Evolutionary conservation across 2,888 invertebrate genomes (phyloP), one percentile per base, ranked within the genome.

Genomic region (Geophilus truncorum): DNA sequence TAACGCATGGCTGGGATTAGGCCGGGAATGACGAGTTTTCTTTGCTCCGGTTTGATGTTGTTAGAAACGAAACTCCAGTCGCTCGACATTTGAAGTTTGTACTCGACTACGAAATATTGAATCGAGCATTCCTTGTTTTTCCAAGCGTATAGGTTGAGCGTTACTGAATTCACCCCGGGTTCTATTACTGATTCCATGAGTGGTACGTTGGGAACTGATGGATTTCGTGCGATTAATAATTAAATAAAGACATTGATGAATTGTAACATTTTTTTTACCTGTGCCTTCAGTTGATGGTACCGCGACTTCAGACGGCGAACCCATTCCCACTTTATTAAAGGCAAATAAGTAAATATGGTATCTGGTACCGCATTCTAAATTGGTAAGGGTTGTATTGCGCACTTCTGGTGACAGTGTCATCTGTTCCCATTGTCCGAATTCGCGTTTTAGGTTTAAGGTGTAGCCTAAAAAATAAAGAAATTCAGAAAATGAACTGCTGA

Each of bases 121-220:
- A 88, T 86, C 4, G 86, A 85, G 82, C 88, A 88, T 15, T 86
- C 86, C 34, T 86, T 85, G 9, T 84, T 85, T 82, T 84, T 83
- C 87, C 87, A 87, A 5, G 85, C 84, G 34, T 82, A 84, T 28
- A 87, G 84, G 82, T 85, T 85, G 77, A 87, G 84, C 2, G 94
- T 94, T 79, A 97, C 94, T 84, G 85, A 86, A 4, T 86, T 78
- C 23, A 80, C 32, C n/a, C 80, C 40, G 40, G 78, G 80, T 78
- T 82, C 82, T 6, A 82, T 77, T 15, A 82, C 75, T 7, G 81
- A 62, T n/a, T 51, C 75, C 40, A 62, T 80, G 6, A 32, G 70
- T 18, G 82, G 82, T 9, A 80, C 51, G 75, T 21, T 45, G 6
- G 82, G 82, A 28, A 81, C 82, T 82, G n/a, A 25, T 10, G 3